phyloP scores from a whole-genome alignment of 2,797 vertebrate species.

The Dicrostonyx torquatus region DNA sequence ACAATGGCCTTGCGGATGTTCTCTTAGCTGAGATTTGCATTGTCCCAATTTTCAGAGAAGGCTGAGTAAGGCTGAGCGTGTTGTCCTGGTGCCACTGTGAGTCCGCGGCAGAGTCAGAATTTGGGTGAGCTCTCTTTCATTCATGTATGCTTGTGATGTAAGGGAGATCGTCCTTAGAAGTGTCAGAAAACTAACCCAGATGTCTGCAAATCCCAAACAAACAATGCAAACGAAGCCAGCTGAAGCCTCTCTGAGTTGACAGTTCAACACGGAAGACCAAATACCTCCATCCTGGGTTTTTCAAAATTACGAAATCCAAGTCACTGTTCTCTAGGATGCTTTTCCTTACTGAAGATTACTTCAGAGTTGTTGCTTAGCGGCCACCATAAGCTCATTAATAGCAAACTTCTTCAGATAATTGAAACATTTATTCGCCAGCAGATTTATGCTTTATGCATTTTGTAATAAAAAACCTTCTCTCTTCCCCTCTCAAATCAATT shows the following conservation, averaged over 20 bases:
- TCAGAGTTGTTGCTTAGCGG: background rate
- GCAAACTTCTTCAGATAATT: conserved; percentile 44
- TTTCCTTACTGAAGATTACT: background rate
- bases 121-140: background rate
- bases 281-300: background rate
- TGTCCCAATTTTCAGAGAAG: background rate
- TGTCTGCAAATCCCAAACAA: conserved; percentile 8
- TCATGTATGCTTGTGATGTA: background rate
- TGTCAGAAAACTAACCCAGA: background rate
- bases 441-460: background rate
- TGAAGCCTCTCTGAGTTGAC: background rate
- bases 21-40: background rate
- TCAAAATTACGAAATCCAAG: conserved; percentile 18
- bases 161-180: background rate
- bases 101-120: background rate
- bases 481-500: background rate
- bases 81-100: background rate
- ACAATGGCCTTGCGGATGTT: background rate
- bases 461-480: background rate
- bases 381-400: background rate
- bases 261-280: background rate
- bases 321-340: background rate
- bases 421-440: background rate
- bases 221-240: background rate
- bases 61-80: background rate